A percentile compares a stretch with the other conserved stretches of the same genome.
These are phyloP conservation scores for Redunca redunca DNA, from an alignment of 2,113 vertebrate species.

Conservation along the genomic window DNA sequence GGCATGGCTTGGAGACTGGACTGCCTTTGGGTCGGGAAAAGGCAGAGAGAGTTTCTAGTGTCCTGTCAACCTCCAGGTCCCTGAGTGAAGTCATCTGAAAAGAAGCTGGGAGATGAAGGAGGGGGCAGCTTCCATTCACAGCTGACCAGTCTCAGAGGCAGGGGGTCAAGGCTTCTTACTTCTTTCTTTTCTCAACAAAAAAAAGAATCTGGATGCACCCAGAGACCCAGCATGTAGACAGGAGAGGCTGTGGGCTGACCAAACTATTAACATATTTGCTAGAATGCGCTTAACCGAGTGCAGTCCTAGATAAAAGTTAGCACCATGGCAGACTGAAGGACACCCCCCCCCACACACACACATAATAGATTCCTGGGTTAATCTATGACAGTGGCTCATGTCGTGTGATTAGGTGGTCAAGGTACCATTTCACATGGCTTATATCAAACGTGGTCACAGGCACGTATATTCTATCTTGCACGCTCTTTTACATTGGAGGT, in stretches of 20 bases:
- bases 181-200: not conserved
- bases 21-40: not conserved
- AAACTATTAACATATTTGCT: not conserved
- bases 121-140: not conserved
- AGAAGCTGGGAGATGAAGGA: not conserved
- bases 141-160: not conserved
- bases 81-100: not conserved
- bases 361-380: not conserved
- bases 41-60: not conserved
- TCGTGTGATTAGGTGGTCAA: not conserved
- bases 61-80: not conserved
- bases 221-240: not conserved
- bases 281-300: not conserved
- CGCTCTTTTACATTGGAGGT: not conserved
- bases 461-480: not conserved
- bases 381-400: not conserved
- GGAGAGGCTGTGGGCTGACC: not conserved
- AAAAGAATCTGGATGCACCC: not conserved
- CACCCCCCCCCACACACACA: fast-evolving
- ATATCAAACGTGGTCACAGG: not conserved
- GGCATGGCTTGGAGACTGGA: not conserved
- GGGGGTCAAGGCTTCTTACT: not conserved
- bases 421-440: not conserved
- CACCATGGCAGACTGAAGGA: not conserved
- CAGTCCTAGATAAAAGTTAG: not conserved